Percentiles rank a stretch among this genome's conserved stretches.
These are phyloP conservation scores for Electrophaes corylata DNA, from an alignment of 2,888 invertebrate species.

Conservation along the genomic window DNA sequence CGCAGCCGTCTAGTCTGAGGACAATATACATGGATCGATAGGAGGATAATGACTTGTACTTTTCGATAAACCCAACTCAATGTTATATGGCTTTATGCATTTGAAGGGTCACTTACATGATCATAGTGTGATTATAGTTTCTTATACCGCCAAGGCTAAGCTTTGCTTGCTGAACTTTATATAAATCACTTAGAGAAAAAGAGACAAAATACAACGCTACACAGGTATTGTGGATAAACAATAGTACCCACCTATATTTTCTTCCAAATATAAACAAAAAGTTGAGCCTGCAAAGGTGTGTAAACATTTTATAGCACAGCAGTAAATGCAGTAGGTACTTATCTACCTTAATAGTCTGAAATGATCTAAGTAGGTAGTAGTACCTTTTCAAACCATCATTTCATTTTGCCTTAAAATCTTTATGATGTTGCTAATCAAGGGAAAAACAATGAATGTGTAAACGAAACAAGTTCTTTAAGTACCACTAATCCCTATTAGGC, in stretches of 20 bases:
- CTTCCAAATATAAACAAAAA: too few species aligned
- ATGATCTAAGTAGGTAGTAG: too few species aligned
- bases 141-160: too few species aligned
- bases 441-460: not conserved
- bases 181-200: too few species aligned
- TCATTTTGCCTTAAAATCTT: not conserved
- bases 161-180: too few species aligned
- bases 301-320: too few species aligned
- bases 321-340: too few species aligned
- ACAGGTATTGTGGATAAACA: not conserved
- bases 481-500: not conserved
- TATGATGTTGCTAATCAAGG: not conserved
- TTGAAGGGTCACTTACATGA: not conserved
- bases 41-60: slow-evolving; percentile 4
- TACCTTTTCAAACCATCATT: too few species aligned
- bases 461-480: not conserved
- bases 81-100: not conserved
- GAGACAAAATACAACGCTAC: not conserved
- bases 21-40: slow-evolving; percentile 26
- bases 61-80: not conserved
- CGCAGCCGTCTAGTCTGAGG: slow-evolving; percentile 26
- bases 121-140: too few species aligned
- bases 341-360: too few species aligned
- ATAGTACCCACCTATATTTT: too few species aligned
- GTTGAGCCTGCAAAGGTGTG: too few species aligned